Percentiles rank a stretch among this genome's conserved stretches.
phyloP scores from a whole-genome alignment of 2,113 vertebrate species.

The Sceloporus undulatus region DNA sequence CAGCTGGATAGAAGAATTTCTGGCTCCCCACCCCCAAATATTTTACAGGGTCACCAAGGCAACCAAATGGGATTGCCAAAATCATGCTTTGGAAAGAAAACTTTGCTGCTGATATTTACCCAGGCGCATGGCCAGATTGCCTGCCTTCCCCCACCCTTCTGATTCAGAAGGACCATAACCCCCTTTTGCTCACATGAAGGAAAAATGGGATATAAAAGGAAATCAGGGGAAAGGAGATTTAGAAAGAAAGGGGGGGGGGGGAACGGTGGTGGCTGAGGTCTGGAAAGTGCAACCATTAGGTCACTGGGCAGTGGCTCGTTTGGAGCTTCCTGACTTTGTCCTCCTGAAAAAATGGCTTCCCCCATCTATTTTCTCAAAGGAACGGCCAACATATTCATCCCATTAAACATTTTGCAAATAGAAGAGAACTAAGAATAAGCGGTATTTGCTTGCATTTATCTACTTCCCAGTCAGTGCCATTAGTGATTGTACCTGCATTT shows the following conservation, averaged over 20 bases:
- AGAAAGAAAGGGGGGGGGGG: background rate
- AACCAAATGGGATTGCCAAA: slow-evolving; percentile 9
- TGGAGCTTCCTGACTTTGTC: background rate
- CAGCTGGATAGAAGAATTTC: slow-evolving; percentile 34
- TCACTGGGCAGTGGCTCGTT: background rate
- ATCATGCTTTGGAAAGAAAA: background rate
- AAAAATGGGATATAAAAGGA: background rate
- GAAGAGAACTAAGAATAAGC: background rate
- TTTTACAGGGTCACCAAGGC: slow-evolving; percentile 45
- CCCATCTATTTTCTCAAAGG: background rate
- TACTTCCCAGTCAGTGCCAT: background rate
- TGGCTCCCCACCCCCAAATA: slow-evolving; percentile 54
- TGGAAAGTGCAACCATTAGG: background rate
- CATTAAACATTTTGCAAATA: background rate
- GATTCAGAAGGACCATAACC: background rate
- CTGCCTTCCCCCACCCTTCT: background rate
- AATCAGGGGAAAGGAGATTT: background rate
- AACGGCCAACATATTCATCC: background rate
- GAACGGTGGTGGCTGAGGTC: background rate
- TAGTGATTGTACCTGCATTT: no score
- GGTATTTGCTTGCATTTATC: background rate
- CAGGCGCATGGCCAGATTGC: rapidly evolving
- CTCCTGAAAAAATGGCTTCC: background rate
- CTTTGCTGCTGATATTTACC: background rate
- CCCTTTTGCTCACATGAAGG: background rate